These are phyloP conservation scores for Drosophila austrosaltans DNA, from an alignment of 2,888 invertebrate species.

Conservation along the genomic window DNA sequence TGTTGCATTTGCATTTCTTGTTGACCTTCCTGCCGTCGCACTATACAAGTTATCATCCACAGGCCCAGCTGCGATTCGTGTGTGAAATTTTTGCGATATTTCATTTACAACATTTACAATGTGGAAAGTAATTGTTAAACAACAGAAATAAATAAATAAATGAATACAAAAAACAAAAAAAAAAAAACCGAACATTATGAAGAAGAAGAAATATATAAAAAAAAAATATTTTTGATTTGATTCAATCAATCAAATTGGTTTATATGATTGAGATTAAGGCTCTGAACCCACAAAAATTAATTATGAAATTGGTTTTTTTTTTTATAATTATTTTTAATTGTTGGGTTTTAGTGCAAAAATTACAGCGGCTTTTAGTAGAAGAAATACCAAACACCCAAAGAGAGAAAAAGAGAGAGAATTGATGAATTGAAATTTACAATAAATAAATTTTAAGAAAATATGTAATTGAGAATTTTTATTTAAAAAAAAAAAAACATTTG, in stretches of 20 bases:
- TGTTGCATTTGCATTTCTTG: slow-evolving; percentile 49
- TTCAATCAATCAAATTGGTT: slow-evolving; percentile 53
- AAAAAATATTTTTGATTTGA: slow-evolving; percentile 44
- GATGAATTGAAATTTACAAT: slow-evolving; percentile 52
- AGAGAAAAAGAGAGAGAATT: slow-evolving; percentile 17
- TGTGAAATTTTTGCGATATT: slow-evolving; percentile 50
- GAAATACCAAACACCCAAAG: slow-evolving; percentile 73
- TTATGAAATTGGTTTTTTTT: slow-evolving; percentile 42
- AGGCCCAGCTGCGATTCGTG: slow-evolving; percentile 82
- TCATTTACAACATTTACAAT: slow-evolving; percentile 73
- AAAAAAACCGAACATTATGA: slow-evolving; percentile 46
- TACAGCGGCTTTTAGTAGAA: slow-evolving; percentile 73
- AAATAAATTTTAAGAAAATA: slow-evolving; percentile 19
- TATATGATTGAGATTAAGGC: slow-evolving; percentile 43
- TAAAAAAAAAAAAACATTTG: slow-evolving; percentile 39
- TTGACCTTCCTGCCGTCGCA: slow-evolving; percentile 88
- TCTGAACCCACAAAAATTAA: slow-evolving; percentile 50
- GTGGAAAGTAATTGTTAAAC: slow-evolving; percentile 23
- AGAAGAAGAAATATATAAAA: slow-evolving; percentile 69
- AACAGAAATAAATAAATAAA: neutral
- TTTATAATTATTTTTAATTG: slow-evolving; percentile 20
- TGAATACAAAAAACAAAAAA: slow-evolving; percentile 48
- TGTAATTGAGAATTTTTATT: slow-evolving; percentile 37
- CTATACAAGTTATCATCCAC: slow-evolving; percentile 75
- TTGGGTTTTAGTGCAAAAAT: slow-evolving; percentile 71